phyloP scores from a whole-genome alignment of 2,797 vertebrate genomes.

The Hozukius guyotensis region DNA sequence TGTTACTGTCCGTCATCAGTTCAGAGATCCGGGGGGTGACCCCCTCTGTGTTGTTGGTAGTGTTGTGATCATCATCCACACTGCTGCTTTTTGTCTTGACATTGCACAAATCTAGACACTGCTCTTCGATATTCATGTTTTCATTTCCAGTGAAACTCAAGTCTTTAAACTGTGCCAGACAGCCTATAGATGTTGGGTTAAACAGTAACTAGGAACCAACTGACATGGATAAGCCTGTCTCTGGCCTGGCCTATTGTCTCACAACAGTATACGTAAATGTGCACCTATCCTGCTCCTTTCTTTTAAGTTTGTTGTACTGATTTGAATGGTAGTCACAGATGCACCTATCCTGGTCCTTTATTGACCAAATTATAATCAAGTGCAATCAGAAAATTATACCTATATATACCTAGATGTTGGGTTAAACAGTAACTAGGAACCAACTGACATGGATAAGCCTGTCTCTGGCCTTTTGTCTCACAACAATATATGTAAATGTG shows the following conservation, averaged over 20 bases:
- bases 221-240: constrained; percentile 37
- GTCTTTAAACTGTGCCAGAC: constrained; percentile 55
- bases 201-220: constrained; percentile 53
- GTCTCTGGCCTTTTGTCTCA: constrained; percentile 21
- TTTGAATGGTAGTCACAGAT: background rate
- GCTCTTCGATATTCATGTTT: constrained; percentile 86
- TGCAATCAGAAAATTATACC: constrained; percentile 15
- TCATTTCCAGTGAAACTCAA: constrained; percentile 77
- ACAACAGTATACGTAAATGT: constrained; percentile 1
- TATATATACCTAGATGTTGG: constrained; percentile 22
- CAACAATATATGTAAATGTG: constrained; percentile 2
- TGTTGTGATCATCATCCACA: constrained; percentile 68
- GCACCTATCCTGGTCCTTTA: constrained; percentile 17
- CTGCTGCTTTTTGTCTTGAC: constrained; percentile 76
- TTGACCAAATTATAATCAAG: constrained; percentile 8
- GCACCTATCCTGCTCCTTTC: constrained; percentile 16
- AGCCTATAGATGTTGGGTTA: constrained; percentile 47
- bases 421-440: constrained; percentile 56
- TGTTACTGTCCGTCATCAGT: constrained; percentile 72
- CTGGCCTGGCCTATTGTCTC: constrained; percentile 11
- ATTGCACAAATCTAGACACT: constrained; percentile 84
- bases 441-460: constrained; percentile 38
- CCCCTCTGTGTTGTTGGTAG: constrained; percentile 70
- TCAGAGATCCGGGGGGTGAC: constrained; percentile 76
- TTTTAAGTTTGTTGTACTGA: too few relatives aligned